Conservation (phyloP, 2,888 invertebrate genomes). For the Sesia bembeciformis region DNA sequence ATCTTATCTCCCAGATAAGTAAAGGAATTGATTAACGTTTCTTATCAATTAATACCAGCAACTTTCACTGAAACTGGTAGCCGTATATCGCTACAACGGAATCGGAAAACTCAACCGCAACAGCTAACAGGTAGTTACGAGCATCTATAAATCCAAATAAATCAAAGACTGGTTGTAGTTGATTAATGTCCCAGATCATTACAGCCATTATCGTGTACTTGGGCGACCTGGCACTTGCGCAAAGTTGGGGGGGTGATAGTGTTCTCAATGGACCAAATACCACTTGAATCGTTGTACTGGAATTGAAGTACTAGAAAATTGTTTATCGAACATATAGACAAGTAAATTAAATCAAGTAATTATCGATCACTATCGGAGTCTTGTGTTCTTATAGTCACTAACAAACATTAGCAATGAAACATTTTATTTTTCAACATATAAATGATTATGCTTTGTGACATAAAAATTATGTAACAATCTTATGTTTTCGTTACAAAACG, state of each 20-base stretch:
- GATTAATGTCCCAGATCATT: slow-evolving; percentile 19
- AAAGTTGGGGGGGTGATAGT: not conserved
- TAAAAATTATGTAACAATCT: too few species aligned
- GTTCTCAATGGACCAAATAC: not conserved
- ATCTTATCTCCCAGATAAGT: not conserved
- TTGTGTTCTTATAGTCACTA: too few species aligned
- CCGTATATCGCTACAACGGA: not conserved
- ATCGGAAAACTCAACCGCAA: not conserved
- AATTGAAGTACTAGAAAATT: too few species aligned
- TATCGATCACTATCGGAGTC: too few species aligned
- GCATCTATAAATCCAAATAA: slow-evolving; percentile 12
- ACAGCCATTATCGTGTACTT: slow-evolving; percentile 12
- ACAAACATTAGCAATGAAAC: too few species aligned
- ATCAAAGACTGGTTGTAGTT: slow-evolving; percentile 15
- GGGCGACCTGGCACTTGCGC: slow-evolving; percentile 8
- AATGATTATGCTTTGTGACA: too few species aligned
- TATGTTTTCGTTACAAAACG: too few species aligned
- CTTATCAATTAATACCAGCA: not conserved
- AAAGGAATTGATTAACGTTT: not conserved
- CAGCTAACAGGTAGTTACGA: not conserved
- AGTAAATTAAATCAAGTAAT: too few species aligned
- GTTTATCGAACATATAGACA: too few species aligned
- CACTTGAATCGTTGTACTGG: too few species aligned
- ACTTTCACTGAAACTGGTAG: not conserved
- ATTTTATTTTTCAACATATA: too few species aligned